These are phyloP conservation scores for Rhamphomyia laevipes DNA, from an alignment of 2,888 invertebrate species.

Conservation along the genomic window DNA sequence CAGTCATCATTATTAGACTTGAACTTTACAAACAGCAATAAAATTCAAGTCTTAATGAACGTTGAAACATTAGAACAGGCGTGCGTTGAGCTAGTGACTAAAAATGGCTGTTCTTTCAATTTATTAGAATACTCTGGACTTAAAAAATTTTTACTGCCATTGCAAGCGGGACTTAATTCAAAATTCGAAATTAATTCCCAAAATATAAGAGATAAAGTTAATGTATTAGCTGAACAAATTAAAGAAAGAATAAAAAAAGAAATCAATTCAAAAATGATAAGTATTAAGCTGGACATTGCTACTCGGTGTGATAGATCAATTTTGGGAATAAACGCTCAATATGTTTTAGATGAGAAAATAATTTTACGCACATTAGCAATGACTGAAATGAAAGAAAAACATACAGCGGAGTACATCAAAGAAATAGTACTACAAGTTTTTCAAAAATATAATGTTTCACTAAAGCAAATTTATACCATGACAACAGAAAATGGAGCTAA, in stretches of 20 bases:
- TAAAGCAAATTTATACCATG: conserved; percentile 11
- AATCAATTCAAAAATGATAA: conserved; percentile 5
- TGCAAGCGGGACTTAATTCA: background rate
- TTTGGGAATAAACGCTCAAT: conserved; percentile 10
- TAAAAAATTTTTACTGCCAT: background rate
- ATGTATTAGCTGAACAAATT: background rate
- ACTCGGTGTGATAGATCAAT: conserved; percentile 7
- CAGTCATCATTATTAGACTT: no score
- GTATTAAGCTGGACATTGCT: conserved; percentile 11
- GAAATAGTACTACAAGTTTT: conserved; percentile 8
- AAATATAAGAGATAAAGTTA: background rate
- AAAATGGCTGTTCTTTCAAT: background rate
- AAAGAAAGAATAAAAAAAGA: background rate
- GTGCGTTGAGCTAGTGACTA: no score
- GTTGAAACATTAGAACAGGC: no score
- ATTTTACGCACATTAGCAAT: conserved; percentile 7
- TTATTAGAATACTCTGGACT: background rate
- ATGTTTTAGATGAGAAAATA: conserved; percentile 10
- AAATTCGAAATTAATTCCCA: background rate
- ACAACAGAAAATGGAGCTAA: conserved; percentile 9
- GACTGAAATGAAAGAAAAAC: conserved; percentile 5
- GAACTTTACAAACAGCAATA: no score
- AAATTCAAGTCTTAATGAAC: no score
- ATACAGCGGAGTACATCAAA: conserved; percentile 5
- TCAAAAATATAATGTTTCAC: conserved; percentile 6